Evolutionary conservation across 2,797 vertebrate species (phyloP).

Genomic region (Carapus acus): DNA sequence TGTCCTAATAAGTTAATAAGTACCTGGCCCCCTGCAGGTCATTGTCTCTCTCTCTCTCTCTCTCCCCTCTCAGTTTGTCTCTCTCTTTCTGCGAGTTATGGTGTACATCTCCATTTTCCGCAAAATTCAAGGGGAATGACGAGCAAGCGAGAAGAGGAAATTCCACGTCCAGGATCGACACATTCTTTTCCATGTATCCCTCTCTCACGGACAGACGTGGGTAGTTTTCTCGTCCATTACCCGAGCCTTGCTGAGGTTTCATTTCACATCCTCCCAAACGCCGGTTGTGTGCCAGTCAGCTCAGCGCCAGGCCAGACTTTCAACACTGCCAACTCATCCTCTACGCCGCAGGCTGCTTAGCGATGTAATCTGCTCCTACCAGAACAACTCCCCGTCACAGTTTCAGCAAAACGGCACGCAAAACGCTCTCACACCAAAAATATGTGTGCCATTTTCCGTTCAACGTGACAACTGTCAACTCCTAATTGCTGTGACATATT

Average conservation of each 20-base stretch:
- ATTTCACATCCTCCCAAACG: constrained; percentile 46
- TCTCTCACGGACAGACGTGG: constrained; percentile 42
- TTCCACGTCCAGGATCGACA: not conserved
- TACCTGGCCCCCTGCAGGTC: not conserved
- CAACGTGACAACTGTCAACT: no score
- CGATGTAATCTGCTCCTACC: constrained; percentile 35
- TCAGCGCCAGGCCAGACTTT: constrained; percentile 29
- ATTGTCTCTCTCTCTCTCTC: no score
- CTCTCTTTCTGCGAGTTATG: no score
- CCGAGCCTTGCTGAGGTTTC: constrained; percentile 50
- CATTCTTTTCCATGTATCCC: not conserved
- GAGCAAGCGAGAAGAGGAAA: no score
- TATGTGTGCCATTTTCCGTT: no score
- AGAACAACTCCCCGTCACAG: constrained; percentile 20
- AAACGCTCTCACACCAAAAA: not conserved
- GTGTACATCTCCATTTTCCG: no score
- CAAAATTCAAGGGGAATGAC: no score
- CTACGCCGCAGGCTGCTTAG: constrained; percentile 43
- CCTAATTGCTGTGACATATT: no score
- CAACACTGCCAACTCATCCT: constrained; percentile 41
- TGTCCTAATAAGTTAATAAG: not conserved
- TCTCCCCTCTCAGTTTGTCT: no score
- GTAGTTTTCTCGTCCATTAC: constrained; percentile 44
- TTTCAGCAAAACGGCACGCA: constrained; percentile 1
- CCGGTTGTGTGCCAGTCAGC: constrained; percentile 36